Evolutionary conservation across 2,797 vertebrate species (phyloP), one percentile per base, ranked within the genome.

Genomic region (Gadopsis marmoratus): DNA sequence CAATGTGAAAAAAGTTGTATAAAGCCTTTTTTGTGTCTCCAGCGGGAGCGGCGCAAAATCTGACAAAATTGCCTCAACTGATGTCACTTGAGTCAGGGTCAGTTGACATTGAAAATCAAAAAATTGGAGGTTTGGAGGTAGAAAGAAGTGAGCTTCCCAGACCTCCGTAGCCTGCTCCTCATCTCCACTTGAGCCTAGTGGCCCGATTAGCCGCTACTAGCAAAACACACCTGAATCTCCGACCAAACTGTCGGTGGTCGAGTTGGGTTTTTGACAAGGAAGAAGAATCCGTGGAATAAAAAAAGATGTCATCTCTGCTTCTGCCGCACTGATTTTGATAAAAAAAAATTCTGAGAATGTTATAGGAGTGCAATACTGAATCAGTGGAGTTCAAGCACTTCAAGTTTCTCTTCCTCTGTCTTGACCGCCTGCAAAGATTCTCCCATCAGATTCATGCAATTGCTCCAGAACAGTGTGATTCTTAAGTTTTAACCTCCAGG

Each of bases 401-500:
- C 26, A 75, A 55, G 43, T 77, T 59, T 55, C 37, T 48, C 29
- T 50, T 73, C 51, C 41, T 83, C 63, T 48, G 59, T 86, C 68
- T 77, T 75, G 37, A 82, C 71, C 26, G 16, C 64, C 53, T 66
- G 17, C 65, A 58, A 72, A 61, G 17, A 81, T 71, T 83, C 48
- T 70, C 55, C 65, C 65, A 78, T 63, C 37, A 62, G 76, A 79
- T 85, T 76, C 71, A 51, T 81, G 21, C 86, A 85, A 86, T 82
- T 89, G 75, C 67, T 81, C 37, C 67, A 60, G 54, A 55, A 61
- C 33, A 76, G 26, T 78, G 60, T 64, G 71, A 77, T 85, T 81
- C 54, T 63, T 76, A 48, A 19, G 31, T 67, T 85, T 82, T 69
- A 77, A 65, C 74, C 60, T 33, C 3, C 33, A 33, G 37, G 9